Evolutionary conservation across 2,797 vertebrate species (phyloP).

Genomic region (Bradypodion ventrale): DNA sequence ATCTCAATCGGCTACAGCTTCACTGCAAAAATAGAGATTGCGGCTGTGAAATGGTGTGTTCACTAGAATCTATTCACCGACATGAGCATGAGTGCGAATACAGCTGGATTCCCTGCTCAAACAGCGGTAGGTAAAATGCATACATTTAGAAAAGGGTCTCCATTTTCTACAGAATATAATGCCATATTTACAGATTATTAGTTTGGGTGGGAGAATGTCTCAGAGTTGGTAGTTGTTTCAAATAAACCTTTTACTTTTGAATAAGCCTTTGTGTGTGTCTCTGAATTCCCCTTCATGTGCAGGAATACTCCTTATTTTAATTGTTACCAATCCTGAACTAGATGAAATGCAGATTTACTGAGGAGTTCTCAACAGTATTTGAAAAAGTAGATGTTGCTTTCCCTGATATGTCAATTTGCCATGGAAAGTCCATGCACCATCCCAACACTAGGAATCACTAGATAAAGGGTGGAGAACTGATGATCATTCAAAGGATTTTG

Average conservation of each 20-base stretch:
- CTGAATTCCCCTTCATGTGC: neutral
- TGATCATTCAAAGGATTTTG: no score
- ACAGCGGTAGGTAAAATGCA: slow-evolving; percentile 79
- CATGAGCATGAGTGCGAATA: slow-evolving; percentile 89
- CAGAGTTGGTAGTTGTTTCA: neutral
- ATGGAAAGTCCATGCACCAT: neutral
- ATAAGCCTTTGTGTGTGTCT: neutral
- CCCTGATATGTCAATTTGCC: neutral
- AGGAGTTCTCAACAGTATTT: neutral
- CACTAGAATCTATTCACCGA: slow-evolving; percentile 84
- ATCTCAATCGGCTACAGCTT: slow-evolving; percentile 87
- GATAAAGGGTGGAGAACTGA: neutral
- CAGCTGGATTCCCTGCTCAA: slow-evolving; percentile 81
- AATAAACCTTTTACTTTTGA: neutral
- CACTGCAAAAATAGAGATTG: slow-evolving; percentile 83
- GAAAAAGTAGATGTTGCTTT: neutral
- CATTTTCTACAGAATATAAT: neutral
- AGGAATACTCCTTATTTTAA: neutral
- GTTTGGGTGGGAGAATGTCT: no score
- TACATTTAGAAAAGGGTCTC: fast-evolving
- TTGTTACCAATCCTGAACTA: neutral
- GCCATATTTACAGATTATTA: neutral
- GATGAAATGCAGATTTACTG: neutral
- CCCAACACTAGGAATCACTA: neutral
- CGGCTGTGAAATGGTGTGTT: slow-evolving; percentile 86